Evolutionary conservation across 2,113 vertebrate genomes (phyloP).

Genomic region (Albula glossodonta): DNA sequence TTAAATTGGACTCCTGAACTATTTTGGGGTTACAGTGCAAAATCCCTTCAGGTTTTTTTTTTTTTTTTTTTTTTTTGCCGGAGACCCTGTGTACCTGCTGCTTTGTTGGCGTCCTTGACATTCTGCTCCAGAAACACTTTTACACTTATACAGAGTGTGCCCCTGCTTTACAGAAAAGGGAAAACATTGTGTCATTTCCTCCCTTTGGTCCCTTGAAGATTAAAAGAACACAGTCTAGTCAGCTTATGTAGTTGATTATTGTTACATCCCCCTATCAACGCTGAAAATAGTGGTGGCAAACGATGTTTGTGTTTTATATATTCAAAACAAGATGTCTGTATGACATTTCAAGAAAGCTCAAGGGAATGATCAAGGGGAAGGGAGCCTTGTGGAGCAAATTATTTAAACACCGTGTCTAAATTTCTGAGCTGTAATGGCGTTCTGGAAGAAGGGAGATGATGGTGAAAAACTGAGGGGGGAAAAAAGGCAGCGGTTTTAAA

Average conservation of each 20-base stretch:
- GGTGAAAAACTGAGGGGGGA: background rate
- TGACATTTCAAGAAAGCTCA: no score
- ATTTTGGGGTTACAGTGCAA: background rate
- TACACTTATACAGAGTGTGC: background rate
- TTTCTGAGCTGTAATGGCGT: background rate
- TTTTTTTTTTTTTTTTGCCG: background rate
- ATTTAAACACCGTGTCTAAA: background rate
- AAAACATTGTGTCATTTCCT: no score
- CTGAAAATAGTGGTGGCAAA: no score
- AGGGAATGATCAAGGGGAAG: background rate
- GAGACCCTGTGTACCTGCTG: background rate
- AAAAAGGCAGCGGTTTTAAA: background rate
- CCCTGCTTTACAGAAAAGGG: no score
- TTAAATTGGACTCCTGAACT: conserved; percentile 11
- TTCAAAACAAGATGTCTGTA: no score
- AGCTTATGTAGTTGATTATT: no score
- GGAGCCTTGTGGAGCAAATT: background rate
- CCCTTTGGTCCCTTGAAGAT: no score
- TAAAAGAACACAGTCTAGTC: no score
- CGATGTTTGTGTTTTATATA: no score
- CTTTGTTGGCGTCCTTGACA: background rate
- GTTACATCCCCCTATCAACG: no score
- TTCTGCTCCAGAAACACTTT: background rate
- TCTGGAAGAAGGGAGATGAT: background rate
- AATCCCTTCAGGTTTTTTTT: conserved; percentile 1